Conservation (phyloP, 1,140 invertebrate genomes). For the Drosophila mojavensis region DNA sequence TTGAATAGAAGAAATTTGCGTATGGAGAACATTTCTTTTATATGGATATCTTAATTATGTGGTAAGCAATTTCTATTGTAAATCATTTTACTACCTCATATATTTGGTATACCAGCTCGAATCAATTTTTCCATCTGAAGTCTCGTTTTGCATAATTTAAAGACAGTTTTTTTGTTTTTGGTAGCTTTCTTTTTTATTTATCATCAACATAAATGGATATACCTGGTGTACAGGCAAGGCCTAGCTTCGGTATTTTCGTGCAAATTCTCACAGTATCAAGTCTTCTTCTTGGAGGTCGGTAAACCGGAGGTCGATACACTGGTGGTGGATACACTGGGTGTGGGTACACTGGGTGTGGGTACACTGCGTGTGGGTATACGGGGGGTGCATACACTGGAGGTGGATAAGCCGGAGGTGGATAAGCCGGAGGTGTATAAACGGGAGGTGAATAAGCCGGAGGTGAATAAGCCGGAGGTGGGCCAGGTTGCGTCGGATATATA, state of each 20-base stretch:
- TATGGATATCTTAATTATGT: too few relatives aligned
- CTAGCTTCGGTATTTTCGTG: background rate
- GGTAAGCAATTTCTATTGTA: too few relatives aligned
- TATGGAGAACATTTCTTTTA: too few relatives aligned
- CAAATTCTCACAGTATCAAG: background rate
- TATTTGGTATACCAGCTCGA: too few relatives aligned
- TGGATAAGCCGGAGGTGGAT: background rate
- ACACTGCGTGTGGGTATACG: background rate
- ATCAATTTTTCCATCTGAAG: too few relatives aligned
- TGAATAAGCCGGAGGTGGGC: background rate
- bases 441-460: background rate
- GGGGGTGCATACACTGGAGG: background rate
- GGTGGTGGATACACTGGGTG: background rate
- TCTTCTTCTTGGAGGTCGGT: background rate
- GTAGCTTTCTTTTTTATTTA: background rate
- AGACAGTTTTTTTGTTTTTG: background rate
- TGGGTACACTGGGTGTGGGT: conserved; percentile 3
- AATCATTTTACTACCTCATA: too few relatives aligned
- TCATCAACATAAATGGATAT: background rate
- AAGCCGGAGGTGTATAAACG: background rate
- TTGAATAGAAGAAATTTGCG: too few relatives aligned
- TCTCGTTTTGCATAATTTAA: too few relatives aligned
- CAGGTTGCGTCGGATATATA: background rate
- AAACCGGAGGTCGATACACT: background rate
- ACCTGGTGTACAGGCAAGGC: background rate